These are phyloP conservation scores for Doris montereyensis DNA, from an alignment of 2,888 invertebrate genomes.

Conservation along the genomic window DNA sequence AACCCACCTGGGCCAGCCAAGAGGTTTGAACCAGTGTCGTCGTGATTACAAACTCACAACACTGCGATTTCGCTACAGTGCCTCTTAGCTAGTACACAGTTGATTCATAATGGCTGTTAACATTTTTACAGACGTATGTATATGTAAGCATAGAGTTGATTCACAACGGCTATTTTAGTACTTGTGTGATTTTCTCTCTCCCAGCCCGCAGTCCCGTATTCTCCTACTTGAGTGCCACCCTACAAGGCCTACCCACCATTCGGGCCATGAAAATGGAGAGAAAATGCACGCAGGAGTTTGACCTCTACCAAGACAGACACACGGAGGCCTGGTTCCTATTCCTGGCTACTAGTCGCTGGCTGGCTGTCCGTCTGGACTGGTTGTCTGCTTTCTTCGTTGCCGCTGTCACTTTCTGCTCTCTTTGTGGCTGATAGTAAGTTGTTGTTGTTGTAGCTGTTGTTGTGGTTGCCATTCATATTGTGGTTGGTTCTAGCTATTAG, in stretches of 20 bases:
- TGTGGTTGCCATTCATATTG: background rate
- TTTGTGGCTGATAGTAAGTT: constrained; percentile 76
- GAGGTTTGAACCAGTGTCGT: no score
- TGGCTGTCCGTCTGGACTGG: constrained; percentile 93
- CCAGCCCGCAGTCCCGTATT: constrained; percentile 95
- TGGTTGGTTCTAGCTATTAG: no score
- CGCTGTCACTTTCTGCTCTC: constrained; percentile 88
- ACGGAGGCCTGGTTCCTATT: constrained; percentile 94
- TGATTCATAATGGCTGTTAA: no score
- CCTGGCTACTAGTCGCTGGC: constrained; percentile 90
- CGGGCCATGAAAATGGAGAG: constrained; percentile 89
- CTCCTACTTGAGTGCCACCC: constrained; percentile 89
- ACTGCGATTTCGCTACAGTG: no score
- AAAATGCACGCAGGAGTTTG: constrained; percentile 78
- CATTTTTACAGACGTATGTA: no score
- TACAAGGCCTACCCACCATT: constrained; percentile 92
- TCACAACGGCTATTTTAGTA: no score
- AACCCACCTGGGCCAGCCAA: no score
- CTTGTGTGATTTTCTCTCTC: no score
- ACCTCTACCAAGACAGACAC: constrained; percentile 78
- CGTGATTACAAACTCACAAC: no score
- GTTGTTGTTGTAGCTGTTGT: no score
- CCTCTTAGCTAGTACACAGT: no score
- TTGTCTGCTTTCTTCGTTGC: constrained; percentile 90
- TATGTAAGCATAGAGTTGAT: no score